Percentiles rank a stretch among this genome's conserved stretches.
Evolutionary conservation across 2,113 vertebrate genomes (phyloP).

Genomic region (Crotalus tigris): DNA sequence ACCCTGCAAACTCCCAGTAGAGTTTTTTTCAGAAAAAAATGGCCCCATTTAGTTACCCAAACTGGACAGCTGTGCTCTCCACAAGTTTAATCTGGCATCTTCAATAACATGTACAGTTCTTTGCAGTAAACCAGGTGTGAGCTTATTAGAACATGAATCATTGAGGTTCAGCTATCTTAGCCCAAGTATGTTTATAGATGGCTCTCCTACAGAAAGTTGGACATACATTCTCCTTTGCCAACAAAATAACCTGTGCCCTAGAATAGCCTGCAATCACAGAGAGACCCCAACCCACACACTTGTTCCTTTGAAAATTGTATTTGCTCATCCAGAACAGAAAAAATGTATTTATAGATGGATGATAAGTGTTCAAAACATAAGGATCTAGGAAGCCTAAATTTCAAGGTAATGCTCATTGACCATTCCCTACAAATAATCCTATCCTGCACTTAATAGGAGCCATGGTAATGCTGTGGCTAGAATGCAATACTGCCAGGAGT

Average conservation of each 20-base stretch:
- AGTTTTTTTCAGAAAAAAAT: neutral
- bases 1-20: neutral
- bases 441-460: neutral
- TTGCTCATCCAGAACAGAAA: neutral
- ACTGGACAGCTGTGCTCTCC: neutral
- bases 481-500: neutral
- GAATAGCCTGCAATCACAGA: no score
- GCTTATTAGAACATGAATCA: no score
- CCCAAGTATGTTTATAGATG: no score
- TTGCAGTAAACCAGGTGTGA: no score
- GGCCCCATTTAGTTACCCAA: neutral
- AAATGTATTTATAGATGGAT: neutral
- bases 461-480: neutral
- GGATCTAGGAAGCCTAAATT: neutral
- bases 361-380: neutral
- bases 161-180: no score
- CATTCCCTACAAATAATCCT: neutral
- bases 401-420: neutral
- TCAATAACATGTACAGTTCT: no score
- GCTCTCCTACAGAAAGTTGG: no score
- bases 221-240: no score
- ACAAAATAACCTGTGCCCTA: no score
- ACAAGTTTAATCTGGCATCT: no score
- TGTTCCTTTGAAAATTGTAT: no score
- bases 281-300: no score